Evolutionary conservation across 2,888 invertebrate species (phyloP).

Genomic region (Diogma glabrata): DNA sequence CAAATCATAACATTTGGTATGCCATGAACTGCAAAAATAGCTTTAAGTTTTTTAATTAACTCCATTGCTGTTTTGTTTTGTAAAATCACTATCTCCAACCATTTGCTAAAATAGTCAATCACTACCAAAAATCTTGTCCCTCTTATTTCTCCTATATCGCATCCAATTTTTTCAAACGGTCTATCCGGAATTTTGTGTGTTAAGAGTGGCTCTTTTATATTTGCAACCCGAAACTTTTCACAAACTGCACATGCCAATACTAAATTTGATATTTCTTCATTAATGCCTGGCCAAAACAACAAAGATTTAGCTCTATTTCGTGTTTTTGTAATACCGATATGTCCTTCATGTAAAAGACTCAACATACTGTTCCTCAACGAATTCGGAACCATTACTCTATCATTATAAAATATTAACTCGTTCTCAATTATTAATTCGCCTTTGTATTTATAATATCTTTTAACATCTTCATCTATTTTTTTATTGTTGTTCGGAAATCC

Average conservation of each 20-base stretch:
- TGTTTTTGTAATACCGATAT: too few relatives aligned
- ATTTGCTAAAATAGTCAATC: slow-evolving; percentile 17
- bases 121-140: slow-evolving; percentile 15
- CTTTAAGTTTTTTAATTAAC: slow-evolving; percentile 14
- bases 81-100: slow-evolving; percentile 13
- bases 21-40: slow-evolving; percentile 15
- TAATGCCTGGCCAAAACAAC: slow-evolving; percentile 13
- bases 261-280: slow-evolving; percentile 7
- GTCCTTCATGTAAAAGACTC: too few relatives aligned
- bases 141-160: slow-evolving; percentile 12
- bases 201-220: slow-evolving; percentile 12
- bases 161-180: slow-evolving; percentile 12
- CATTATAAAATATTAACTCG: slow-evolving; percentile 5
- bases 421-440: too few relatives aligned
- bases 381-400: neutral
- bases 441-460: too few relatives aligned
- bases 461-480: too few relatives aligned
- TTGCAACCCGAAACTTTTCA: slow-evolving; percentile 9
- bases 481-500: too few relatives aligned
- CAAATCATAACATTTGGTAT: neutral
- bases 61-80: slow-evolving; percentile 8
- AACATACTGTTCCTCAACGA: too few relatives aligned
- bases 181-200: slow-evolving; percentile 12
- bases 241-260: slow-evolving; percentile 2
- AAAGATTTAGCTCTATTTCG: slow-evolving; percentile 3